phyloP scores from a whole-genome alignment of 2,113 vertebrate genomes.

The Odontophorus gujanensis region DNA sequence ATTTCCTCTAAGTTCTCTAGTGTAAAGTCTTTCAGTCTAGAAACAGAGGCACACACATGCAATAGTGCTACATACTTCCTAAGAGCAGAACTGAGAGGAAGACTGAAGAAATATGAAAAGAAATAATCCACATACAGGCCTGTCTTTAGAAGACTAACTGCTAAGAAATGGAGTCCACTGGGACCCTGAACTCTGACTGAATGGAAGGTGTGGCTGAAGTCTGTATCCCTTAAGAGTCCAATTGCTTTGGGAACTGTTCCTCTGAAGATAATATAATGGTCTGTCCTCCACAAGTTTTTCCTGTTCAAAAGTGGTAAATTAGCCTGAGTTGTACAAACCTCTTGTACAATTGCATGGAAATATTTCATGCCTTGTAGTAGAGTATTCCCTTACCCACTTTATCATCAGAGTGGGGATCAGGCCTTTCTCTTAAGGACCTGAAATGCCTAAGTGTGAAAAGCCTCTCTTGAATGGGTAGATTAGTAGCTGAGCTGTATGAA shows the following conservation, averaged over 20 bases:
- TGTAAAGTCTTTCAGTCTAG: background rate
- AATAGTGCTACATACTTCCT: background rate
- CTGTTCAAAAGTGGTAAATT: background rate
- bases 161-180: background rate
- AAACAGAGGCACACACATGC: background rate
- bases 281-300: background rate
- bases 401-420: background rate
- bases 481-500: background rate
- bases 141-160: background rate
- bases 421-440: background rate
- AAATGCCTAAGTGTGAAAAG: background rate
- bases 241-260: background rate
- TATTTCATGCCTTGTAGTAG: background rate
- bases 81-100: background rate
- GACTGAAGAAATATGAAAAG: background rate
- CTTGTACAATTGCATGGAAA: background rate
- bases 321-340: background rate
- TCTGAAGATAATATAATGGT: background rate
- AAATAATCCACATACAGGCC: background rate
- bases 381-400: background rate
- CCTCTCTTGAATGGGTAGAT: background rate
- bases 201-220: background rate
- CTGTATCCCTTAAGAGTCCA: background rate
- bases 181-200: background rate
- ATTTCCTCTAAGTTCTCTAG: background rate